phyloP scores from a whole-genome alignment of 2,113 vertebrate genomes.

The Pao palembangensis region DNA sequence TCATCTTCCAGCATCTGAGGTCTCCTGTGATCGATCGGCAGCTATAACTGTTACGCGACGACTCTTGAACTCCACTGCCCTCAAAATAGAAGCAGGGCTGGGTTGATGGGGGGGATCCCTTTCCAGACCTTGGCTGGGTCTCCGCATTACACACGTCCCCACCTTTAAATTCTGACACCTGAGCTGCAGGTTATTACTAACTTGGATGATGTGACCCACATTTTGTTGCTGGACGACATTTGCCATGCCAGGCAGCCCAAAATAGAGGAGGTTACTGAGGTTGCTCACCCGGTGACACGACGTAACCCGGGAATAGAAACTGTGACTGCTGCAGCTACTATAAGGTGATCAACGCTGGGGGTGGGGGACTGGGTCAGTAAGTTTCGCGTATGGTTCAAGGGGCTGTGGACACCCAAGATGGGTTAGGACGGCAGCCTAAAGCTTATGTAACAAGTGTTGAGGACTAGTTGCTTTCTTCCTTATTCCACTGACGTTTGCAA shows the following conservation, averaged over 20 bases:
- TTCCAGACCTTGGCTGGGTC: constrained; percentile 21
- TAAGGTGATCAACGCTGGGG: constrained; percentile 33
- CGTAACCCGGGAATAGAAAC: constrained; percentile 44
- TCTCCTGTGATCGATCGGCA: constrained; percentile 11
- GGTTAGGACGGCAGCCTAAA: too few species aligned
- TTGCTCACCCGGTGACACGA: constrained; percentile 22
- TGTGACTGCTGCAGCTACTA: constrained; percentile 22
- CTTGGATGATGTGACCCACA: constrained; percentile 63
- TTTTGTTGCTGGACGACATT: constrained; percentile 22
- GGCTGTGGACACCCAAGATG: not conserved
- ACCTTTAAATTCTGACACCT: constrained; percentile 11
- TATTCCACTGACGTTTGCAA: too few species aligned
- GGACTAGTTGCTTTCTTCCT: too few species aligned
- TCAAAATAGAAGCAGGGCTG: constrained; percentile 53
- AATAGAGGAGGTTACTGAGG: constrained; percentile 51
- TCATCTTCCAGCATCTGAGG: not conserved
- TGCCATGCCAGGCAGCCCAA: constrained; percentile 35
- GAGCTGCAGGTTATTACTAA: constrained; percentile 77
- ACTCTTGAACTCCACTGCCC: constrained; percentile 7
- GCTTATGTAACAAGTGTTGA: too few species aligned
- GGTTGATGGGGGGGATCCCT: constrained; percentile 60
- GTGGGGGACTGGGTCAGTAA: not conserved
- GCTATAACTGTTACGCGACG: constrained; percentile 33
- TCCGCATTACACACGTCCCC: constrained; percentile 5
- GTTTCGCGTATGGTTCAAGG: not conserved